A percentile compares a stretch with the other conserved stretches of the same genome.
Evolutionary conservation across 1,140 invertebrate genomes (phyloP).

Genomic region (Ceratosolen fusciceps): DNA sequence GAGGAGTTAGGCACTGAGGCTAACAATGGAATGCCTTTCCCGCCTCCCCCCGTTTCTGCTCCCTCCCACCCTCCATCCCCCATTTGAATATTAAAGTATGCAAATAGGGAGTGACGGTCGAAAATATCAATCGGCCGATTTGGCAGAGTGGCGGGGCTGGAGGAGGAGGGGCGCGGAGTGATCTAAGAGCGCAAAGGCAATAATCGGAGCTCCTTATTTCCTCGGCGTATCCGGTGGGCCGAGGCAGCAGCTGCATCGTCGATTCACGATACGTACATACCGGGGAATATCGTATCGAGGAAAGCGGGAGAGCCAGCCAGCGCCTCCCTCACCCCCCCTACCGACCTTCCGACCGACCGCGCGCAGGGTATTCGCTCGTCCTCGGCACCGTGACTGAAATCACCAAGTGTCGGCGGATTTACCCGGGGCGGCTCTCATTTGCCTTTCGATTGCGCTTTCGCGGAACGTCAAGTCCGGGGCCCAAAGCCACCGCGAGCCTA

Average conservation of each 20-base stretch:
- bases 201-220: too few species aligned
- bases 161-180: too few species aligned
- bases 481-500: neutral
- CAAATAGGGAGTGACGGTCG: neutral
- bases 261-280: too few species aligned
- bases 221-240: neutral
- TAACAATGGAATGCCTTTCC: too few species aligned
- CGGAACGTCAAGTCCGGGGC: neutral
- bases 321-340: neutral
- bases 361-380: too few species aligned
- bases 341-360: too few species aligned
- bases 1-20: too few species aligned
- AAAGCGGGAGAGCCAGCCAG: neutral
- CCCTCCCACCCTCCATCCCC: too few species aligned
- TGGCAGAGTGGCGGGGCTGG: too few species aligned
- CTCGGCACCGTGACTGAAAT: conserved; percentile 30
- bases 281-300: neutral
- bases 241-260: neutral
- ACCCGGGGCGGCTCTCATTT: conserved; percentile 18
- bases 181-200: too few species aligned
- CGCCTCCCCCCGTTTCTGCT: too few species aligned
- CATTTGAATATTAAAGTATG: neutral
- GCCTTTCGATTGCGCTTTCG: conserved; percentile 31
- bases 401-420: neutral
- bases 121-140: too few species aligned